Evolutionary conservation across 2,888 invertebrate species (phyloP), one percentile per base, ranked within the genome.

Genomic region (Coecobrya sp.): DNA sequence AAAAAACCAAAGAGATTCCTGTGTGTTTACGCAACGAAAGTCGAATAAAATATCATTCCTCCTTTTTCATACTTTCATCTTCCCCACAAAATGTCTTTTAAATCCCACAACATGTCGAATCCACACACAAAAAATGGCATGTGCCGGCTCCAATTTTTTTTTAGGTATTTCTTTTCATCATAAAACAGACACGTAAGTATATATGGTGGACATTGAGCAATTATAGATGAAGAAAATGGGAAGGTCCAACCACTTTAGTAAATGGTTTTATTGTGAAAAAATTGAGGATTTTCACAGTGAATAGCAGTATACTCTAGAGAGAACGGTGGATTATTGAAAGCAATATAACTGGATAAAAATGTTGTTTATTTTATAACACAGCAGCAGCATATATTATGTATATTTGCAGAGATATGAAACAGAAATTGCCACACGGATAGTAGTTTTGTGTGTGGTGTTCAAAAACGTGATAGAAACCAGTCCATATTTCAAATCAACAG

Each of bases 161-260:
- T 4, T 7, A 36, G 36, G 36, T 7, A 73, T 19, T 30, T 59
- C 59, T 36, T 55, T 59, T 82, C 59, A 52, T 27, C 49, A 68
- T 86, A 45, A 19, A 85, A 25, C 42, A n/a, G 16, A 49, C 73
- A 79, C 7, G 2, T 36, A 7, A 36, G 36, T 27, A n/a, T 30
- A 10, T 36, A 49, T 65, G 36, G 87, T 76, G 88, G 93, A 93
- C 93, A 84, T 93, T 93, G 91, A 91, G 91, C 93, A 93, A 93
- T 93, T 93, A n/a, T n/a, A 93, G 93, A 73, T 49, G 62, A 65
- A 42, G 76, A 76, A 90, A 90, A 73, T 25, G 76, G 65, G 90
- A 86, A 79, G 86, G 86, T 76, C 90, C 79, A 73, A 68, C 70
- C 68, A 89, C 79, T 55, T 65, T 73, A 70, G n/a, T 82, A 76